phyloP scores from a whole-genome alignment of 2,113 vertebrate species.

The Pollimyrus isidori region DNA sequence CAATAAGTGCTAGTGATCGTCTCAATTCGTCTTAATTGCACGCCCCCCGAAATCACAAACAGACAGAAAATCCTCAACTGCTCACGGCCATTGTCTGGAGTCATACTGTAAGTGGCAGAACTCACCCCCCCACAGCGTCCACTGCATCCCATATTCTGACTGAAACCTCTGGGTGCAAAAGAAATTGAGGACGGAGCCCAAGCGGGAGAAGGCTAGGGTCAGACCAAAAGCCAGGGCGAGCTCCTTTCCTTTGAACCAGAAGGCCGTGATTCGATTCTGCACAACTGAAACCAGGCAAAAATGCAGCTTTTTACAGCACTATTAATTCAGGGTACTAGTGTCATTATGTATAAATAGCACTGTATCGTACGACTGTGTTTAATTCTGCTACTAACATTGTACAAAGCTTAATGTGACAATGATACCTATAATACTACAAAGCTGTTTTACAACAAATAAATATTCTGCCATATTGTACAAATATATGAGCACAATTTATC shows the following conservation, averaged over 20 bases:
- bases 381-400: neutral
- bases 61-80: neutral
- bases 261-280: slow-evolving; percentile 69
- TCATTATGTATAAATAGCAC: neutral
- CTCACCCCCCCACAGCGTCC: slow-evolving; percentile 71
- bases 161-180: slow-evolving; percentile 70
- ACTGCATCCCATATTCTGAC: slow-evolving; percentile 65
- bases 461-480: neutral
- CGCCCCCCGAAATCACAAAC: neutral
- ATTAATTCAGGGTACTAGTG: neutral
- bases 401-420: neutral
- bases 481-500: neutral
- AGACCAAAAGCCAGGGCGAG: slow-evolving; percentile 68
- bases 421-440: neutral
- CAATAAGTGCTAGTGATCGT: neutral
- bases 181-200: slow-evolving; percentile 75
- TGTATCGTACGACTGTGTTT: neutral
- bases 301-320: neutral
- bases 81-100: neutral
- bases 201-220: slow-evolving; percentile 64
- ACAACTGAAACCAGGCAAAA: slow-evolving; percentile 50
- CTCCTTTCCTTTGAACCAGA: slow-evolving; percentile 77
- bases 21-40: too few relatives aligned
- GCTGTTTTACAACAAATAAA: neutral
- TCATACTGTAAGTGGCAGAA: too few relatives aligned